phyloP scores from a whole-genome alignment of 2,888 invertebrate genomes.

The Hyalella azteca region DNA sequence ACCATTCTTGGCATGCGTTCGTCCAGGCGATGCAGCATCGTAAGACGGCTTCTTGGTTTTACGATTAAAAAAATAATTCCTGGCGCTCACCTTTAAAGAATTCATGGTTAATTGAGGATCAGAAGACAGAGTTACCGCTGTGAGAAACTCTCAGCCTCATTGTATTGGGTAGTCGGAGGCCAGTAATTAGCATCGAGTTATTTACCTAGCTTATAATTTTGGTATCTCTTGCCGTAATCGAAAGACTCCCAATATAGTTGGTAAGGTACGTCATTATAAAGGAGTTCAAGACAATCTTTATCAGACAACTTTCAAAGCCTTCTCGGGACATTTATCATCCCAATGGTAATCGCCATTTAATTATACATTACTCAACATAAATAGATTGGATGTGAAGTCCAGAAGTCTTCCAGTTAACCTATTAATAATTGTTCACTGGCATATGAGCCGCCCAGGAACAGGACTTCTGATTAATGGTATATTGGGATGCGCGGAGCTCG shows the following conservation, averaged over 20 bases:
- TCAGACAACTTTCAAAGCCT: constrained; percentile 33
- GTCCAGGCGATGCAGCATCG: too few species aligned
- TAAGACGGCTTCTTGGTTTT: too few species aligned
- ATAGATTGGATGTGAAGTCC: constrained; percentile 36
- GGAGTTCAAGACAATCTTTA: constrained; percentile 23
- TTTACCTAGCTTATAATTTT: constrained; percentile 36
- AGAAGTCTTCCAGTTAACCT: constrained; percentile 35
- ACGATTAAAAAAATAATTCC: not conserved
- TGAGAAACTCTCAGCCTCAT: constrained; percentile 31
- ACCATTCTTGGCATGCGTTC: too few species aligned
- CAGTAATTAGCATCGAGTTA: constrained; percentile 30
- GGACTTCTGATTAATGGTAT: constrained; percentile 22
- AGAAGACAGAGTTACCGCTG: not conserved
- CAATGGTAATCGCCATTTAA: constrained; percentile 35
- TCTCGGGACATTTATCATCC: constrained; percentile 35
- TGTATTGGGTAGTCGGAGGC: constrained; percentile 14
- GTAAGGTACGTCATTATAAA: constrained; percentile 36
- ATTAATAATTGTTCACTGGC: constrained; percentile 33
- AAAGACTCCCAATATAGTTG: constrained; percentile 36
- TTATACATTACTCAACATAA: constrained; percentile 37
- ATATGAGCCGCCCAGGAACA: constrained; percentile 29
- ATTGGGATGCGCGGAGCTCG: not conserved
- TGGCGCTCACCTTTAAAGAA: not conserved
- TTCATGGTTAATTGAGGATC: not conserved
- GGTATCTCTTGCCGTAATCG: constrained; percentile 34